A percentile compares a stretch with the other conserved stretches of the same genome.
Conservation (phyloP, 1,140 invertebrate genomes). For the Megalopta genalis region DNA sequence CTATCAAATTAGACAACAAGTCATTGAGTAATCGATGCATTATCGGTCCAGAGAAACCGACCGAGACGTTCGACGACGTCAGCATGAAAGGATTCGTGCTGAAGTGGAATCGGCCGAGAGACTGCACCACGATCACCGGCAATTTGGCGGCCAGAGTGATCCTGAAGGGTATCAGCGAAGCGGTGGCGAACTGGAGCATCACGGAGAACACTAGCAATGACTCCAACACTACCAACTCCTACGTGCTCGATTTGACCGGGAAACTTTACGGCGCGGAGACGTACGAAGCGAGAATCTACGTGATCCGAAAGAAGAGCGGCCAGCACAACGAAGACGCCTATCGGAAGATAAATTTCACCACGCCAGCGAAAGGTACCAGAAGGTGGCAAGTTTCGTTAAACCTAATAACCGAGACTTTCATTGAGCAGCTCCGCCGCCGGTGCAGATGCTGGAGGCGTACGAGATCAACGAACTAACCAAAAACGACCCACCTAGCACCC, state of each 20-base stretch:
- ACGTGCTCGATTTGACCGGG: background rate
- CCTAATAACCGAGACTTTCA: background rate
- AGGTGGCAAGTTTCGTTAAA: background rate
- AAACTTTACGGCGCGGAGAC: slow-evolving; percentile 38
- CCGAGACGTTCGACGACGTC: slow-evolving; percentile 21
- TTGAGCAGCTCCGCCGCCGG: slow-evolving; percentile 48
- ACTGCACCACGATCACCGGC: slow-evolving; percentile 56
- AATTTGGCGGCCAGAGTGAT: slow-evolving; percentile 30
- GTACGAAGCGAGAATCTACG: slow-evolving; percentile 45
- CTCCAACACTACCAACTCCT: no score
- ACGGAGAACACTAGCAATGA: background rate
- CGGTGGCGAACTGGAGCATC: slow-evolving; percentile 5
- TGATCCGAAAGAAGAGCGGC: slow-evolving; percentile 9
- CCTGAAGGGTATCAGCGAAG: slow-evolving; percentile 40
- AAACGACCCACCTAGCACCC: no score
- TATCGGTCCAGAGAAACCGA: slow-evolving; percentile 38
- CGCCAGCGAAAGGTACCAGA: slow-evolving; percentile 44
- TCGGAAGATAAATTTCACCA: slow-evolving; percentile 23
- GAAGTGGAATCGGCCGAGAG: slow-evolving; percentile 39
- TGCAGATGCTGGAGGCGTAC: slow-evolving; percentile 45
- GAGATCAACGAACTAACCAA: slow-evolving; percentile 26
- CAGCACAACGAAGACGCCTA: slow-evolving; percentile 34
- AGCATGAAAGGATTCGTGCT: slow-evolving; percentile 18
- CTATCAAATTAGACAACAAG: background rate
- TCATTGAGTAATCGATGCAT: background rate